phyloP scores from a whole-genome alignment of 1,140 invertebrate species.

The Drosophila miranda region DNA sequence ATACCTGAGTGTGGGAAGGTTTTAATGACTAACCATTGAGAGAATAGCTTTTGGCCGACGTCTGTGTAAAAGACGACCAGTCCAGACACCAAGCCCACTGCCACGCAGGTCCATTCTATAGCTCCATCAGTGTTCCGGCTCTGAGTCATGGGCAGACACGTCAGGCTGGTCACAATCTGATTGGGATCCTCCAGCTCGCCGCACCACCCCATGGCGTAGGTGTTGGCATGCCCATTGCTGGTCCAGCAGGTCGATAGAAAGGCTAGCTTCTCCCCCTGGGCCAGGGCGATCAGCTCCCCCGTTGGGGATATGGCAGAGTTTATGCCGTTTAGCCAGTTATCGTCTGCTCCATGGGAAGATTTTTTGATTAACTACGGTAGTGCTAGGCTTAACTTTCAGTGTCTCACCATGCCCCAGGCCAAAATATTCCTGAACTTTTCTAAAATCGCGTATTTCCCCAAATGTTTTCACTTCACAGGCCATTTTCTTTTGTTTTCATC shows the following conservation, averaged over 20 bases:
- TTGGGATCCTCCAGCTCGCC: slow-evolving; percentile 83
- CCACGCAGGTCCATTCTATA: slow-evolving; percentile 96
- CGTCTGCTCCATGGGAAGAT: slow-evolving; percentile 81
- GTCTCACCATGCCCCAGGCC: slow-evolving; percentile 80
- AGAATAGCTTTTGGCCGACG: slow-evolving; percentile 90
- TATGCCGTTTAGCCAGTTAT: slow-evolving; percentile 89
- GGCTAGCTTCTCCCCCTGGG: slow-evolving; percentile 86
- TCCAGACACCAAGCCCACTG: slow-evolving; percentile 93
- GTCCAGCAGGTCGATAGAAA: slow-evolving; percentile 87
- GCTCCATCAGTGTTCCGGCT: slow-evolving; percentile 61
- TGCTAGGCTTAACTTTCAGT: slow-evolving; percentile 22
- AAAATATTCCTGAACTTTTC: slow-evolving; percentile 84
- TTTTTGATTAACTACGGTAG: neutral
- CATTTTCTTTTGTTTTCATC: slow-evolving; percentile 83
- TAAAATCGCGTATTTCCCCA: slow-evolving; percentile 86
- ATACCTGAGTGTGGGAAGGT: neutral
- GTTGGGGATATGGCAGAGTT: slow-evolving; percentile 88
- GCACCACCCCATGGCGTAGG: slow-evolving; percentile 84
- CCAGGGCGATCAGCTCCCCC: slow-evolving; percentile 88
- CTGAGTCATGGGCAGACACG: slow-evolving; percentile 83
- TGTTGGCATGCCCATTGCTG: slow-evolving; percentile 83
- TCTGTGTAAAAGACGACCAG: slow-evolving; percentile 95
- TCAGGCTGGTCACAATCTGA: slow-evolving; percentile 83
- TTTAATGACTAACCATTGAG: slow-evolving; percentile 85
- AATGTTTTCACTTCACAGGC: slow-evolving; percentile 88